Evolutionary conservation across 2,113 vertebrate genomes (phyloP).

Genomic region (Bubo blakistoni): DNA sequence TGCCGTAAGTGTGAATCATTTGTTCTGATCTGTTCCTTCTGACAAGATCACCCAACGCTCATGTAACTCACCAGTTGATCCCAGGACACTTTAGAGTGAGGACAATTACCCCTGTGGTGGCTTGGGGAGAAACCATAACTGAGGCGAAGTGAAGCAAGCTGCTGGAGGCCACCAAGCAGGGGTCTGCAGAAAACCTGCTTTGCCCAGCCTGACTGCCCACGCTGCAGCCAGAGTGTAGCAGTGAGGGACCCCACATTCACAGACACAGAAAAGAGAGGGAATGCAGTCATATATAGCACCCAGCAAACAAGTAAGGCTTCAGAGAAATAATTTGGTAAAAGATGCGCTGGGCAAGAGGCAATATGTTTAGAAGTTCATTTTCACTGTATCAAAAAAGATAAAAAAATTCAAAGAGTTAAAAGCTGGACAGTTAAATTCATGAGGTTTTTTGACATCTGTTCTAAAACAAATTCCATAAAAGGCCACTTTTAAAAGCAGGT

Average conservation of each 20-base stretch:
- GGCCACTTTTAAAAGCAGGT: not conserved
- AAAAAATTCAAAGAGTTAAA: not conserved
- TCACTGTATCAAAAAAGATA: not conserved
- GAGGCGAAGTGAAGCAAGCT: not conserved
- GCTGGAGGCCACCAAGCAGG: rapidly evolving
- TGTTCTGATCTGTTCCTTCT: not conserved
- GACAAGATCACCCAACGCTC: not conserved
- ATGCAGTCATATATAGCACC: not conserved
- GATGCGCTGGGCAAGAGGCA: rapidly evolving
- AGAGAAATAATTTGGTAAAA: not conserved
- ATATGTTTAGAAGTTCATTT: not conserved
- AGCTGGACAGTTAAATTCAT: not conserved
- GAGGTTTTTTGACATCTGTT: rapidly evolving
- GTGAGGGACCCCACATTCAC: rapidly evolving
- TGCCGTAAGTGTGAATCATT: not conserved
- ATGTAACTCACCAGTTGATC: not conserved
- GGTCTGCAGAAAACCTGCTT: not conserved
- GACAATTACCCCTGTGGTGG: not conserved
- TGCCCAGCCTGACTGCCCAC: rapidly evolving
- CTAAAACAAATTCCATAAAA: not conserved
- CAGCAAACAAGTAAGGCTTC: not conserved
- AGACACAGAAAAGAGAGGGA: not conserved
- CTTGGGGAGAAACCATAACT: not conserved
- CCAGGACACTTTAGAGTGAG: not conserved
- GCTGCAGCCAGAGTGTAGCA: rapidly evolving